Evolutionary conservation across 2,113 vertebrate genomes (phyloP), one percentile per base, ranked within the genome.

Genomic region (Monopterus albus): DNA sequence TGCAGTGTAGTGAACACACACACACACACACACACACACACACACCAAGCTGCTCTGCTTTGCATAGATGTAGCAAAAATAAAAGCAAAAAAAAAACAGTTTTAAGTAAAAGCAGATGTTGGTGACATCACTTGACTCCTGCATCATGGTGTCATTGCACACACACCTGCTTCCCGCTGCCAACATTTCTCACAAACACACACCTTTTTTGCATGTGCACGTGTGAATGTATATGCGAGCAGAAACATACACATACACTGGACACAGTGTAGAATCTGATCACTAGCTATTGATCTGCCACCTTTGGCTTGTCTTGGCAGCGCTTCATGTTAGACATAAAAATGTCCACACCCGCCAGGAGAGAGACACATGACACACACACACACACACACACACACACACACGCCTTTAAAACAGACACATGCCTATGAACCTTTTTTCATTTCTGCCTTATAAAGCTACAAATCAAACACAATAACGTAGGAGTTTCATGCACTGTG

Each of bases 251-350:
- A 60, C 25, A 49, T 51, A 55, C 17, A 65, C 18, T 50, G 5
- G 20, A 63, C 52, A 77, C 28, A 53, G 67, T 63, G 65, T 33
- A 56, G 28, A 21, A 52, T 36, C 55, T 60, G 67, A 91, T 91
- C 89, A 72, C 89, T 89, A 89, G 70, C 60, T 82, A 90, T 90
- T 63, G 86, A 93, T 91, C 84, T 42, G 58, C 56, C 83, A 86
- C 80, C 84, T 87, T 88, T 78, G 60, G 81, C 69, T 87, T 80
- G 83, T 85, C 80, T 89, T 85, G 75, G 82, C 80, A 76, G 73
- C 72, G 45, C 62, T 46, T 87, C 78, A 84, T 79, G 75, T 60
- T 43, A 66, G 70, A 78, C 79, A 88, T 84, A 83, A 88, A 91
- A 88, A 88, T 77, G 84, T 87, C 84, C 85, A 85, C 84, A 84